A percentile compares a stretch with the other conserved stretches of the same genome.
These are phyloP conservation scores for Samia ricini DNA, from an alignment of 1,140 invertebrate genomes.

Conservation along the genomic window DNA sequence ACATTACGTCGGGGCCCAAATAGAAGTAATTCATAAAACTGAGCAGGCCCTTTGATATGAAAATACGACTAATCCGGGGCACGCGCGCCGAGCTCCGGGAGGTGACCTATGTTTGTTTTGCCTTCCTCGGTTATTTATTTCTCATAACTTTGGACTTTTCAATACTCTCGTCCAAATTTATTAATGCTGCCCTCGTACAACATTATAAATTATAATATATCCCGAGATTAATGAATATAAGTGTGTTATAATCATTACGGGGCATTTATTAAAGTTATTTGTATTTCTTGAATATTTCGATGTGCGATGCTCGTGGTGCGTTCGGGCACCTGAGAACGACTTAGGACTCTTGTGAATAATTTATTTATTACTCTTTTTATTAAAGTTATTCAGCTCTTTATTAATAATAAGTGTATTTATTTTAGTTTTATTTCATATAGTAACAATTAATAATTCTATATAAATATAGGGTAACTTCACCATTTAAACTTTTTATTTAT, in stretches of 20 bases:
- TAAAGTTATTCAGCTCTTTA: too few relatives aligned
- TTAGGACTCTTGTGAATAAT: not conserved
- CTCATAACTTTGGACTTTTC: constrained; percentile 52
- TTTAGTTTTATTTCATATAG: too few relatives aligned
- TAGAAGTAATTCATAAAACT: constrained; percentile 67
- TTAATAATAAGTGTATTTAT: too few relatives aligned
- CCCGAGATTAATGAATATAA: constrained; percentile 58
- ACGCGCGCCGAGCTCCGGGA: constrained; percentile 52
- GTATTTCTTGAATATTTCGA: constrained; percentile 37
- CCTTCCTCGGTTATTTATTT: constrained; percentile 45
- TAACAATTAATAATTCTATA: too few relatives aligned
- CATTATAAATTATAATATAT: constrained; percentile 65
- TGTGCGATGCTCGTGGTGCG: not conserved
- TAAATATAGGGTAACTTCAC: too few relatives aligned
- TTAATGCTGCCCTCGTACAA: constrained; percentile 43
- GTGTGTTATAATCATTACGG: constrained; percentile 55
- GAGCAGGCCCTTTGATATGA: constrained; percentile 68
- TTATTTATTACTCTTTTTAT: not conserved
- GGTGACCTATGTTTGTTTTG: constrained; percentile 51
- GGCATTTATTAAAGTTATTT: constrained; percentile 31
- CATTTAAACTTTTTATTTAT: too few relatives aligned
- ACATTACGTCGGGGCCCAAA: constrained; percentile 49
- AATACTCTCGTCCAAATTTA: constrained; percentile 54
- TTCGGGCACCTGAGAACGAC: not conserved
- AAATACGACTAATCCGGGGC: constrained; percentile 67